Conservation (phyloP, 2,888 invertebrate species). For the Rhogogaster chlorosoma region DNA sequence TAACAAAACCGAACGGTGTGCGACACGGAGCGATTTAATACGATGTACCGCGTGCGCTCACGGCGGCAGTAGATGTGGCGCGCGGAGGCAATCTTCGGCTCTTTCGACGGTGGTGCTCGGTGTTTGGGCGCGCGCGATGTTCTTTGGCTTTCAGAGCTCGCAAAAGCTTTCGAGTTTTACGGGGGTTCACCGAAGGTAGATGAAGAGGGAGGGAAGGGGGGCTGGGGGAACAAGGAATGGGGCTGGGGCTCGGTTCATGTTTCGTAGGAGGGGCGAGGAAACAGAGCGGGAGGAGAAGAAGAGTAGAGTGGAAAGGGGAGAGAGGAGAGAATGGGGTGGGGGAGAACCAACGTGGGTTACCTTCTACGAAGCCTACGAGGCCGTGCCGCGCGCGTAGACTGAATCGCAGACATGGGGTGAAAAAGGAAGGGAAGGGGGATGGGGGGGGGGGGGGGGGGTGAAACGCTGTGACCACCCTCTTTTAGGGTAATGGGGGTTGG, state of each 20-base stretch:
- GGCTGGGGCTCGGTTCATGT: slow-evolving; percentile 24
- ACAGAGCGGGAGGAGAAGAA: not conserved
- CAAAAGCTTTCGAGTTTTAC: slow-evolving; percentile 45
- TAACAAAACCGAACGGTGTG: not conserved
- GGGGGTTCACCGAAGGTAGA: not conserved
- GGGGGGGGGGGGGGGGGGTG: slow-evolving; percentile 38
- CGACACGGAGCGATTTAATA: slow-evolving; percentile 7
- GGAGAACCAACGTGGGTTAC: slow-evolving; percentile 33
- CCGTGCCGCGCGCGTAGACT: slow-evolving; percentile 52
- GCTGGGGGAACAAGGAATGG: not conserved
- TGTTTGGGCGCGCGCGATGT: slow-evolving; percentile 47
- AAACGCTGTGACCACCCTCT: slow-evolving; percentile 62
- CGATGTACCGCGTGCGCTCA: slow-evolving; percentile 46
- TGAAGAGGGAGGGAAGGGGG: not conserved
- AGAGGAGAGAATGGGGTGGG: not conserved
- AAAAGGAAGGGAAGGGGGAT: slow-evolving; percentile 48
- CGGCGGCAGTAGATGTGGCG: slow-evolving; percentile 43
- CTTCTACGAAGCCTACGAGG: slow-evolving; percentile 44
- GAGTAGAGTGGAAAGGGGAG: not conserved
- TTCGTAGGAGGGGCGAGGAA: slow-evolving; percentile 4
- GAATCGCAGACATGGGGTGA: slow-evolving; percentile 54
- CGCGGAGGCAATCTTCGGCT: slow-evolving; percentile 33
- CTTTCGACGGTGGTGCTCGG: slow-evolving; percentile 46
- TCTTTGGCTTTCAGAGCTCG: slow-evolving; percentile 42
- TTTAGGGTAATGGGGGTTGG: slow-evolving; percentile 58